A percentile compares a stretch with the other conserved stretches of the same genome.
These are phyloP conservation scores for Lathronympha strigana DNA, from an alignment of 2,888 invertebrate genomes.

Conservation along the genomic window DNA sequence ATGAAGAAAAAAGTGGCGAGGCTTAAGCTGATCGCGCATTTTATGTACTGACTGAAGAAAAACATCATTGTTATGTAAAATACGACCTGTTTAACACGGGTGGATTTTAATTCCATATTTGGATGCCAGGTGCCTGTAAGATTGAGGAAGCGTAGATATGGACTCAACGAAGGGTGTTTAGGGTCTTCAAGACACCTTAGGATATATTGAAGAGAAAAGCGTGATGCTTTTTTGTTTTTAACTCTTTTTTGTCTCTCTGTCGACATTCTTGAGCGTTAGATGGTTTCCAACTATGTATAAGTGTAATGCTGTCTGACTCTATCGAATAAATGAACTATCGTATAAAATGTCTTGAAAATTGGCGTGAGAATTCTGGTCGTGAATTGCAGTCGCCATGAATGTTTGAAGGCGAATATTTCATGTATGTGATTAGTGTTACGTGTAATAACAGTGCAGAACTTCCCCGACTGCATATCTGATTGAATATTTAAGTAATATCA, in stretches of 20 bases:
- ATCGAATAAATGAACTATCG: constrained; percentile 19
- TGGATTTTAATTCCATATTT: constrained; percentile 45
- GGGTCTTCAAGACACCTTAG: constrained; percentile 56
- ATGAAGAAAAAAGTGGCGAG: constrained; percentile 56
- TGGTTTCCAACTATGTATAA: constrained; percentile 9
- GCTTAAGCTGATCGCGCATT: constrained; percentile 54
- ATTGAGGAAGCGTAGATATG: constrained; percentile 56
- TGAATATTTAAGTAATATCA: constrained; percentile 39
- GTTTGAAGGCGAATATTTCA: constrained; percentile 53
- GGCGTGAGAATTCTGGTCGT: constrained; percentile 53
- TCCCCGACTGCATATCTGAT: constrained; percentile 54
- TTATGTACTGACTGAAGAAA: constrained; percentile 64
- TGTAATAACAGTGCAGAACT: constrained; percentile 53
- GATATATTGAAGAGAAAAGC: constrained; percentile 40
- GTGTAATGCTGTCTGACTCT: constrained; percentile 17
- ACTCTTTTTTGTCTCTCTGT: neutral
- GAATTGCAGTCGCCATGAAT: constrained; percentile 55
- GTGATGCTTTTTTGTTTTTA: constrained; percentile 1
- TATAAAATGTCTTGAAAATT: constrained; percentile 46
- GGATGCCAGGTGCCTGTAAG: constrained; percentile 62
- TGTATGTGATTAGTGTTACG: constrained; percentile 25
- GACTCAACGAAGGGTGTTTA: constrained; percentile 61
- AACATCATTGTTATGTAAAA: constrained; percentile 56
- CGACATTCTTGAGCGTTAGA: constrained; percentile 16
- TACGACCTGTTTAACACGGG: constrained; percentile 54